These are phyloP conservation scores for Albula goreensis DNA, from an alignment of 2,113 vertebrate genomes.

Conservation along the genomic window DNA sequence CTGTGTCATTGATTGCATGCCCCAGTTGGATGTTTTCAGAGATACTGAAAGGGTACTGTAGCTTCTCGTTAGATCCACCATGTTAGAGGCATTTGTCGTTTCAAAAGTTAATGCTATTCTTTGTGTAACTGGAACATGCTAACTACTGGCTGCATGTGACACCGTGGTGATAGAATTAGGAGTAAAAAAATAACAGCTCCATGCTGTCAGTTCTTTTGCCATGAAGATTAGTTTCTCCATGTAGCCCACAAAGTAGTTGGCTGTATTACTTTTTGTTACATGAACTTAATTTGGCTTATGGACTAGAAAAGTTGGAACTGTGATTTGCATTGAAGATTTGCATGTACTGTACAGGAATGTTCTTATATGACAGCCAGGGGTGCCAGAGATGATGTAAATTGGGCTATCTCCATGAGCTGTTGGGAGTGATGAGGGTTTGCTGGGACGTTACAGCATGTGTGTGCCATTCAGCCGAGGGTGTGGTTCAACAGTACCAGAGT, in stretches of 20 bases:
- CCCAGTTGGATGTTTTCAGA: neutral
- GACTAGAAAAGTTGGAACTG: neutral
- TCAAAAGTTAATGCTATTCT: neutral
- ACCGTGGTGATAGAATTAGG: neutral
- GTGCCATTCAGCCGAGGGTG: neutral
- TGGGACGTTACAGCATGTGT: neutral
- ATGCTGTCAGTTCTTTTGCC: neutral
- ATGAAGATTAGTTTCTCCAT: neutral
- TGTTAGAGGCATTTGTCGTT: conserved; percentile 1
- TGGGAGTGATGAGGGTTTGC: neutral
- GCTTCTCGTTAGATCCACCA: neutral
- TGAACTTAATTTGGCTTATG: neutral
- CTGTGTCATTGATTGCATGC: neutral
- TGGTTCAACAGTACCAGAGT: neutral
- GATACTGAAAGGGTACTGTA: neutral
- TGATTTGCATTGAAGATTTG: neutral
- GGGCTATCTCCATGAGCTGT: neutral
- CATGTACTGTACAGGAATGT: neutral
- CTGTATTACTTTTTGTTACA: neutral
- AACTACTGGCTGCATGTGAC: neutral
- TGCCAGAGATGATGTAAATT: neutral
- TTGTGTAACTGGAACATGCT: neutral
- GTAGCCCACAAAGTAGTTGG: neutral
- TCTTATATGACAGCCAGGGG: neutral
- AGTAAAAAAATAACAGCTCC: neutral